Evolutionary conservation across 1,140 invertebrate genomes (phyloP), one percentile per base, ranked within the genome.

Genomic region (Pseudomyrmex concolor): DNA sequence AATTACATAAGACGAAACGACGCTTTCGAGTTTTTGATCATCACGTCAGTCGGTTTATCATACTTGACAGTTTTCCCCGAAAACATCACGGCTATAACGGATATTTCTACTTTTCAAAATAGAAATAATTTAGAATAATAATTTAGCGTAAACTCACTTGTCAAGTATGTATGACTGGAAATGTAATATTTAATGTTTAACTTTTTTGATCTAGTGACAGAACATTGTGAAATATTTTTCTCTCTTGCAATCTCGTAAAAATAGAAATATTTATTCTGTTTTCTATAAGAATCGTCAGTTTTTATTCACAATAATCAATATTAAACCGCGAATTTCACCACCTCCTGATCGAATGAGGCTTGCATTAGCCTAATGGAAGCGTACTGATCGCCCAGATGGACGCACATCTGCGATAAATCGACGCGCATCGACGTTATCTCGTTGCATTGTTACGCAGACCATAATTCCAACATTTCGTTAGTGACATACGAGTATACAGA

Each of bases 381-480:
- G 10, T 45, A 48, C 22, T n/a, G 50, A 55, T 78, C 10, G 25
- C 5, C 2, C 12, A 4, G 9, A 68, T 55, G 34, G 34, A 68
- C 51, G 13, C 67, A 3, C 0, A 22, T 68, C n/a, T 10, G 7
- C 4, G 43, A 9, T 48, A 48, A 59, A 50, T 59, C 54, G 7
- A 8, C 8, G 12, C 10, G 2, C 13, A 70, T 50, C 66, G 66
- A 15, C 22, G 43, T 71, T 80, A 59, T 54, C 63, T 68, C 62
- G 12, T 45, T 17, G 67, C n/a, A 57, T 70, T 80, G 51, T 59
- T 78, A 70, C 34, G 22, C 76, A 25, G 60, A 60, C 66, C 76
- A 70, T 70, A 80, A 71, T 71, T 80, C 54, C 50, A 80, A 50
- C 54, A 70, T 78, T 78, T 78, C 51, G 66, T 80, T 80, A 80